A percentile compares a stretch with the other conserved stretches of the same genome.
Evolutionary conservation across 1,140 invertebrate genomes (phyloP).

Genomic region (Metopolophium dirhodum): DNA sequence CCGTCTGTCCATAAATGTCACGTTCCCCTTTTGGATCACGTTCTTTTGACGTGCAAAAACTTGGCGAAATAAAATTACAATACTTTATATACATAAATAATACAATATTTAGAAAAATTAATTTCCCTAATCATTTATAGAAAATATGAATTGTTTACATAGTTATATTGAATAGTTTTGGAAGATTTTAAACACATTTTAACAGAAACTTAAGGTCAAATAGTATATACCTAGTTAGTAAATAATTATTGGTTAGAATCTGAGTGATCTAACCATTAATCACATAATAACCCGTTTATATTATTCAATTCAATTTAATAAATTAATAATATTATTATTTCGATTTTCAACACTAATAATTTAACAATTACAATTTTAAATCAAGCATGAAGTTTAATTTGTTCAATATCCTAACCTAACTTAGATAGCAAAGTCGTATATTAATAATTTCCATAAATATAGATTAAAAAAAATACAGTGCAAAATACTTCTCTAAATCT

Average conservation of each 20-base stretch:
- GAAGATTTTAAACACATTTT: background rate
- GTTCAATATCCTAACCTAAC: too few species aligned
- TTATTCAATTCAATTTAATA: too few species aligned
- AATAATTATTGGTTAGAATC: background rate
- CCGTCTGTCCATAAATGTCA: constrained; percentile 33
- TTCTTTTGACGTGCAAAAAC: constrained; percentile 42
- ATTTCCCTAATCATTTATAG: background rate
- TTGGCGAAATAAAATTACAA: background rate
- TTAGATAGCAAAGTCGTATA: too few species aligned
- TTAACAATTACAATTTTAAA: too few species aligned
- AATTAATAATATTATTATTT: too few species aligned
- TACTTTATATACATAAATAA: background rate
- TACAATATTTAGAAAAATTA: background rate
- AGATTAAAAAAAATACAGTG: background rate
- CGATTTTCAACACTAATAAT: too few species aligned
- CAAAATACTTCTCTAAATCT: background rate
- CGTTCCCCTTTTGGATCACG: constrained; percentile 29
- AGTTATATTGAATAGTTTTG: background rate
- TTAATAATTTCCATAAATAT: background rate
- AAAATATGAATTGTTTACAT: background rate
- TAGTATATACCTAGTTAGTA: background rate
- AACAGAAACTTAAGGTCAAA: background rate
- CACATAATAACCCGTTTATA: too few species aligned
- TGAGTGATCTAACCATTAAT: background rate
- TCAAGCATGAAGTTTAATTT: too few species aligned